Evolutionary conservation across 2,888 invertebrate species (phyloP).

Genomic region (Tenthredo amoena): DNA sequence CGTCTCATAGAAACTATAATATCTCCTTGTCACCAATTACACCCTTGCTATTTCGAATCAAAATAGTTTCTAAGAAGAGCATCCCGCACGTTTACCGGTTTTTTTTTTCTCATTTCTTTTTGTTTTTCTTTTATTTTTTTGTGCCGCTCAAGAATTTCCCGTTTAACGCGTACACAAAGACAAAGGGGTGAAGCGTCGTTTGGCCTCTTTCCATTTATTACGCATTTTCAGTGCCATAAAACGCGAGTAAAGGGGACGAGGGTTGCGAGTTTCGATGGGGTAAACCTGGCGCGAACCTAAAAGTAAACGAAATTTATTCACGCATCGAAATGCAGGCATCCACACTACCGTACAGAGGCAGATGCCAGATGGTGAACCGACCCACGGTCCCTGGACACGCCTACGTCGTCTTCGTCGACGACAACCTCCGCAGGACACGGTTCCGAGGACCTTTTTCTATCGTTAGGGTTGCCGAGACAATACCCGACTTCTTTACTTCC

Average conservation of each 20-base stretch:
- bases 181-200: slow-evolving; percentile 30
- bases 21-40: slow-evolving; percentile 29
- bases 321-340: slow-evolving; percentile 46
- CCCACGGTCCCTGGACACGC: slow-evolving; percentile 21
- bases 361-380: slow-evolving; percentile 38
- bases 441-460: slow-evolving; percentile 26
- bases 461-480: neutral
- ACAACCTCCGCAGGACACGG: slow-evolving; percentile 4
- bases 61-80: slow-evolving; percentile 20
- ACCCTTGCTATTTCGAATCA: slow-evolving; percentile 22
- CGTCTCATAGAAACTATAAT: neutral
- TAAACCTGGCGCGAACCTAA: slow-evolving; percentile 37
- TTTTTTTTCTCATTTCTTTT: neutral
- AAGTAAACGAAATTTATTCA: slow-evolving; percentile 49
- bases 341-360: slow-evolving; percentile 9
- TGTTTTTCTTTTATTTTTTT: neutral
- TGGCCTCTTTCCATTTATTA: slow-evolving; percentile 43
- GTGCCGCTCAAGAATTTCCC: slow-evolving; percentile 22
- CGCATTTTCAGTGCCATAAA: slow-evolving; percentile 44
- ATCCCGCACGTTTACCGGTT: neutral
- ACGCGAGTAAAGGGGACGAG: slow-evolving; percentile 8
- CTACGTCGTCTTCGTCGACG: slow-evolving; percentile 43
- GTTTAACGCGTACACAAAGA: slow-evolving; percentile 11
- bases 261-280: slow-evolving; percentile 36
- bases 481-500: neutral